These are phyloP conservation scores for Caenorhabditis zanzibari DNA, from an alignment of 2,888 invertebrate genomes.

Conservation along the genomic window DNA sequence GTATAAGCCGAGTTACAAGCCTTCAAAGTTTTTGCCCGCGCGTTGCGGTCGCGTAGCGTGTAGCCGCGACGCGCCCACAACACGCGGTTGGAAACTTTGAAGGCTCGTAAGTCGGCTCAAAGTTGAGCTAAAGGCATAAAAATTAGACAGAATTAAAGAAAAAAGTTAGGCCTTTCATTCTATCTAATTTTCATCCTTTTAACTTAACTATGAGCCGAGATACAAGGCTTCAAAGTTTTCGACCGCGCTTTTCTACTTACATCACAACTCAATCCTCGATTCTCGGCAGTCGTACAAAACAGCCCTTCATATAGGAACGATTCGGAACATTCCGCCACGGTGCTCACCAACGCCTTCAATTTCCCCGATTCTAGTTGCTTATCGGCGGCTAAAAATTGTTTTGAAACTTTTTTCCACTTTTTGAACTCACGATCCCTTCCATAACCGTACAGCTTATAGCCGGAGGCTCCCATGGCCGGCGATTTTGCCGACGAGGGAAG, in stretches of 20 bases:
- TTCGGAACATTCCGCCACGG: slow-evolving; percentile 40
- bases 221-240: not conserved
- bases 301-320: slow-evolving; percentile 34
- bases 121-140: too few relatives aligned
- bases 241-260: slow-evolving; percentile 19
- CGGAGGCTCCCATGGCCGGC: not conserved
- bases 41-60: slow-evolving; percentile 10
- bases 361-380: slow-evolving; percentile 22
- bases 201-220: not conserved
- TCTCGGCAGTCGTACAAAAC: slow-evolving; percentile 41
- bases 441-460: slow-evolving; percentile 49
- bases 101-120: too few relatives aligned
- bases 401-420: not conserved
- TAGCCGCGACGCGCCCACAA: too few relatives aligned
- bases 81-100: too few relatives aligned
- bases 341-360: slow-evolving; percentile 23
- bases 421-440: slow-evolving; percentile 56
- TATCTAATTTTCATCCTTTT: not conserved
- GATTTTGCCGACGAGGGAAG: slow-evolving; percentile 6
- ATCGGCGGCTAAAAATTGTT: not conserved
- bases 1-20: not conserved
- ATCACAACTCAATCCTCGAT: slow-evolving; percentile 52
- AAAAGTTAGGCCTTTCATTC: too few relatives aligned
- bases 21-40: not conserved
- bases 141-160: too few relatives aligned